phyloP scores from a whole-genome alignment of 2,113 vertebrate genomes.

The Sarotherodon lohbergeri region DNA sequence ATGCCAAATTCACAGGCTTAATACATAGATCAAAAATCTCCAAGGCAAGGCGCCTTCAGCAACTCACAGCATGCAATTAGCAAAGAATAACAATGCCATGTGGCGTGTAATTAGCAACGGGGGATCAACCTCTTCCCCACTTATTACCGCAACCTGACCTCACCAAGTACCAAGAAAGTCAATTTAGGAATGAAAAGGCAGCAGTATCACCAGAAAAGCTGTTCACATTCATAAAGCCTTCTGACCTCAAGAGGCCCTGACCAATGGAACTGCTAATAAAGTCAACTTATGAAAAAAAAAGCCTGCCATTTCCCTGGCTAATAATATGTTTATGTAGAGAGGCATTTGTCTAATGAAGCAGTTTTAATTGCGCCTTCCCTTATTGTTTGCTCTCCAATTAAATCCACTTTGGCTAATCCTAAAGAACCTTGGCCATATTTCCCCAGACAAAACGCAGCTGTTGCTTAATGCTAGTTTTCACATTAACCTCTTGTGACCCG shows the following conservation, averaged over 20 bases:
- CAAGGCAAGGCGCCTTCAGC: constrained; percentile 21
- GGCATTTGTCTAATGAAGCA: constrained; percentile 51
- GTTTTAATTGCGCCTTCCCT: constrained; percentile 49
- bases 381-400: constrained; percentile 53
- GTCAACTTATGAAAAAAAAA: not conserved
- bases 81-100: constrained; percentile 64
- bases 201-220: not conserved
- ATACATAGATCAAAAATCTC: constrained; percentile 48
- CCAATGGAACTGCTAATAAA: constrained; percentile 7
- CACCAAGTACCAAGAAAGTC: constrained; percentile 45
- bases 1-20: constrained; percentile 33
- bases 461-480: not conserved
- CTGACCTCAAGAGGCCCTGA: constrained; percentile 13
- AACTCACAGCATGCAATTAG: constrained; percentile 63
- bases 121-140: constrained; percentile 51
- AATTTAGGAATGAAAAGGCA: constrained; percentile 13
- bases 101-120: constrained; percentile 62
- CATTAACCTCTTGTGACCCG: not conserved
- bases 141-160: constrained; percentile 50
- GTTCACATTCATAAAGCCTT: not conserved
- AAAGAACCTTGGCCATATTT: constrained; percentile 51
- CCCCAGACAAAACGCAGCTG: constrained; percentile 34
- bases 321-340: constrained; percentile 40
- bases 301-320: not conserved
- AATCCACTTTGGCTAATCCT: constrained; percentile 59